phyloP scores from a whole-genome alignment of 2,888 invertebrate species.

The Rhynchonema sp. region DNA sequence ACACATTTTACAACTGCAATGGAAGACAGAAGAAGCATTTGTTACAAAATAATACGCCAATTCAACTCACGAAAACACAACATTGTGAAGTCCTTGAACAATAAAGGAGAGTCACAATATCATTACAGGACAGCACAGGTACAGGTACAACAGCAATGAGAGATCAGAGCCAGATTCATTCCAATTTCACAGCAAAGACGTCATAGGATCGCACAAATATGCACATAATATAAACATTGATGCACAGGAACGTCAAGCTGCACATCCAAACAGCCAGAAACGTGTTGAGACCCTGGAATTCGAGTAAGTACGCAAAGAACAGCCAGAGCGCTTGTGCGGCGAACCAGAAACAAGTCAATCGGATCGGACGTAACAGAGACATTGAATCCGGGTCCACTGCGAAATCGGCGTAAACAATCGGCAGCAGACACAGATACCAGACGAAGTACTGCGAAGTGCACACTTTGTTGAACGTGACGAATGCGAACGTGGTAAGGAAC shows the following conservation, averaged over 20 bases:
- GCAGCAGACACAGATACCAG: constrained; percentile 78
- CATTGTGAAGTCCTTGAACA: too few species aligned
- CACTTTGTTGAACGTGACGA: constrained; percentile 84
- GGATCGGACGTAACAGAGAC: neutral
- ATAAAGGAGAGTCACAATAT: too few species aligned
- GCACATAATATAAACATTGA: constrained; percentile 44
- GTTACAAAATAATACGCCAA: too few species aligned
- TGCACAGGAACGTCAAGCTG: constrained; percentile 58
- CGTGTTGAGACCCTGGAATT: constrained; percentile 63
- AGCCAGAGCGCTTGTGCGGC: constrained; percentile 65
- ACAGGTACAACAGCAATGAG: too few species aligned
- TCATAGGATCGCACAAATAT: too few species aligned
- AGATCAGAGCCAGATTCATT: neutral
- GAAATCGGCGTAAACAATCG: constrained; percentile 41
- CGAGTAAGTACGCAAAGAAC: constrained; percentile 66
- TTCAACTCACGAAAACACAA: too few species aligned
- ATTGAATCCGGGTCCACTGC: neutral
- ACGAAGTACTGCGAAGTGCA: constrained; percentile 85
- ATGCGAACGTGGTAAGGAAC: constrained; percentile 59
- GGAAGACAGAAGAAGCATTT: too few species aligned
- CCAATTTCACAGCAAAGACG: neutral
- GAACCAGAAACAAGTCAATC: constrained; percentile 38
- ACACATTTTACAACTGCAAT: too few species aligned
- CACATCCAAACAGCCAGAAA: constrained; percentile 66
- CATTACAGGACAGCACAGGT: too few species aligned